Evolutionary conservation across 1,140 invertebrate species (phyloP).

Genomic region (Aphidius gifuensis): DNA sequence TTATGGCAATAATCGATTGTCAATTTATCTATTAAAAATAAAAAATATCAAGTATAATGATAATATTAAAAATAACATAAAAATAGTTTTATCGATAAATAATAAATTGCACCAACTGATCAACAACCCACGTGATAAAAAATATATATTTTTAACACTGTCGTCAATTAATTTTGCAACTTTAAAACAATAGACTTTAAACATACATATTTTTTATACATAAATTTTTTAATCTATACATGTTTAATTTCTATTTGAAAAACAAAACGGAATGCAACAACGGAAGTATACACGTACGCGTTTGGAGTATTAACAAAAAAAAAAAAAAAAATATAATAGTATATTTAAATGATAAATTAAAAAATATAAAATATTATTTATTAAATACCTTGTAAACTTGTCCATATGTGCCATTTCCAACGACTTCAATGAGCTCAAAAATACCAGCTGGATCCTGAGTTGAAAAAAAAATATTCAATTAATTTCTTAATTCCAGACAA

Average conservation of each 20-base stretch:
- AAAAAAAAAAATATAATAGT: slow-evolving; percentile 12
- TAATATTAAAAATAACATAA: neutral
- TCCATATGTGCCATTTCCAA: slow-evolving; percentile 99
- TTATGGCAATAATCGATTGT: slow-evolving; percentile 5
- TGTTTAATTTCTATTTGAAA: slow-evolving; percentile 15
- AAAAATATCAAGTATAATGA: neutral
- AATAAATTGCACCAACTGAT: neutral
- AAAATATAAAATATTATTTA: slow-evolving; percentile 6
- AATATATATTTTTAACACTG: neutral
- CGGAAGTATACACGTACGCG: slow-evolving; percentile 13
- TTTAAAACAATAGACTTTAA: neutral
- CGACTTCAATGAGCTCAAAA: slow-evolving; percentile 99
- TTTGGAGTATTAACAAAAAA: slow-evolving; percentile 7
- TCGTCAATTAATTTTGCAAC: neutral
- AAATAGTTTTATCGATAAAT: neutral
- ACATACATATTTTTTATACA: slow-evolving; percentile 5
- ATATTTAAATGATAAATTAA: slow-evolving; percentile 14
- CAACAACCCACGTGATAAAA: neutral
- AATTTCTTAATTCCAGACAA: neutral
- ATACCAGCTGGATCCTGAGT: slow-evolving; percentile 97
- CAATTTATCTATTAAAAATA: slow-evolving; percentile 7
- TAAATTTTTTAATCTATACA: neutral
- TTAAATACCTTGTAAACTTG: slow-evolving; percentile 96
- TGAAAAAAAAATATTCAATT: slow-evolving; percentile 45
- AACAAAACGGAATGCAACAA: slow-evolving; percentile 13